These are phyloP conservation scores for Pseudococcus longispinus DNA, from an alignment of 2,888 invertebrate genomes.

Conservation along the genomic window DNA sequence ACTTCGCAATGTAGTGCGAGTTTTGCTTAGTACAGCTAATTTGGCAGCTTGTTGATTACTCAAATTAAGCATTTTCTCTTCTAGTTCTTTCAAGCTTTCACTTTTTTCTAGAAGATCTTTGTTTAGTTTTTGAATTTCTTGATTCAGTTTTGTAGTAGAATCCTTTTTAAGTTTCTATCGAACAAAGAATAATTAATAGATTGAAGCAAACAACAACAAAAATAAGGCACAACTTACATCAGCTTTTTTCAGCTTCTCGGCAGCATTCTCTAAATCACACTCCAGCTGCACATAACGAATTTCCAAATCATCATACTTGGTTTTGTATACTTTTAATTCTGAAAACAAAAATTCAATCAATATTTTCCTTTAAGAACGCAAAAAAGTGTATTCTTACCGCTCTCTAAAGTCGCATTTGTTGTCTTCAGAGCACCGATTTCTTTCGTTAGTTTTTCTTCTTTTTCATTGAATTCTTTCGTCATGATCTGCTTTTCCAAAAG, in stretches of 20 bases:
- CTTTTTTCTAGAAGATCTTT: conserved; percentile 34
- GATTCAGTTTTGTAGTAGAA: conserved; percentile 7
- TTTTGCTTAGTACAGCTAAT: conserved; percentile 32
- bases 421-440: background rate
- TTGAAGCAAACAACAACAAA: background rate
- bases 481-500: conserved; percentile 47
- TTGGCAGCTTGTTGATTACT: conserved; percentile 54
- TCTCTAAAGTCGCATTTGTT: conserved; percentile 7
- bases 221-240: conserved; percentile 15
- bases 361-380: background rate
- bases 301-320: conserved; percentile 10
- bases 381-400: background rate
- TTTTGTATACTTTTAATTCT: background rate
- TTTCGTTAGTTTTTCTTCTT: background rate
- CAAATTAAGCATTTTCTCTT: conserved; percentile 46
- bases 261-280: background rate
- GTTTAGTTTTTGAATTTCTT: conserved; percentile 41
- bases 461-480: conserved; percentile 28
- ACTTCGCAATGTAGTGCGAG: conserved; percentile 38
- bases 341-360: background rate
- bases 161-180: conserved; percentile 47
- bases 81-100: conserved; percentile 25
- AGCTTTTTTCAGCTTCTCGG: conserved; percentile 37
- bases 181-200: background rate
- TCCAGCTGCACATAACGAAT: background rate